Evolutionary conservation across 2,113 vertebrate species (phyloP), one percentile per base, ranked within the genome.

Genomic region (Numenius arquata): DNA sequence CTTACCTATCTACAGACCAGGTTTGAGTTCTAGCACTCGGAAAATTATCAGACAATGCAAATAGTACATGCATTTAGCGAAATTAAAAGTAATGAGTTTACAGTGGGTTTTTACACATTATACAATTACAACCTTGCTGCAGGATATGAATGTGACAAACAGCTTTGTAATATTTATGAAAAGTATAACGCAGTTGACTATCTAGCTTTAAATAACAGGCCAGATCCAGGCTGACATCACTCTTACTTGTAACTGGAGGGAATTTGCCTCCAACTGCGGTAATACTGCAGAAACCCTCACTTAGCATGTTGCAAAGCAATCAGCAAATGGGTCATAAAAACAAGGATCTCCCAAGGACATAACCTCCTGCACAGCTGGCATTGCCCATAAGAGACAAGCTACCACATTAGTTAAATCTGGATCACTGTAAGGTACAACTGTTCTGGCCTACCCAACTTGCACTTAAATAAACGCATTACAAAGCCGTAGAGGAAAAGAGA

Each of bases 81-180:
- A 90, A 92, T 92, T 38, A 78, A 61, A 77, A 41, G 55, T 62
- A 85, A 59, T 74, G 21, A 80, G 52, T 83, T 83, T 45, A 80
- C 25, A 90, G 56, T 50, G 15, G n/a, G 22, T 55, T 91, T 92
- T 78, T 73, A 66, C 14, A 72, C 36, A 48, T 62, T 76, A 86
- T 18, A 61, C 76, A 96, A 75, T 90, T 90, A 93, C 29, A 63
- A 15, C 22, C 80, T 90, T 61, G 76, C 53, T 75, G 83, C 47
- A 86, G 71, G 67, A 85, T 58, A 91, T 11, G 21, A 94, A 62
- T 72, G 41, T 58, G 68, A 59, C 55, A 80, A 90, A 73, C 32
- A 90, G 34, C 63, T 94, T 66, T 85, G 47, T 53, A 89, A n/a
- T 72, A 88, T 67, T 90, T 81, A 91, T 47, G 67, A 95, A 70